A percentile compares a stretch with the other conserved stretches of the same genome.
phyloP scores from a whole-genome alignment of 2,797 vertebrate genomes.

The Liparis tanakae region DNA sequence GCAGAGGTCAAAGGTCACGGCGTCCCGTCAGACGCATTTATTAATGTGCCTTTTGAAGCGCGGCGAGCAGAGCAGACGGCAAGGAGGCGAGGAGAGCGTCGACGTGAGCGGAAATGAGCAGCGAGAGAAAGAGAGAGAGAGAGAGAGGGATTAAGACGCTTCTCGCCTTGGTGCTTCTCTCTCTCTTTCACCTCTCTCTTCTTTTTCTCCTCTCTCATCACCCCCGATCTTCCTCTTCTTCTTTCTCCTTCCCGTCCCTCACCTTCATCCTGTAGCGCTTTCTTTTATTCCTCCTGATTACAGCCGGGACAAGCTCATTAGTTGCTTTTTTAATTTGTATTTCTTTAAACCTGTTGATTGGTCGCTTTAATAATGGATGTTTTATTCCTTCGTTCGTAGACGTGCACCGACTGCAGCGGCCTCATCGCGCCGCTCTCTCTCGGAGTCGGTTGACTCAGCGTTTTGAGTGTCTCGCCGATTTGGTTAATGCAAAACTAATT shows the following conservation, averaged over 20 bases:
- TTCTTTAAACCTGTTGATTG: constrained; percentile 18
- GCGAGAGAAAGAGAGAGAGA: too few relatives aligned
- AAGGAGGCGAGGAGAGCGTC: constrained; percentile 11
- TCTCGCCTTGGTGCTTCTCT: constrained; percentile 40
- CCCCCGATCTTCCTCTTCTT: constrained; percentile 24
- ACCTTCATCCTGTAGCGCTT: background rate
- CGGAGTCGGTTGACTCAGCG: background rate
- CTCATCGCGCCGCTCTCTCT: background rate
- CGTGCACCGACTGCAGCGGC: background rate
- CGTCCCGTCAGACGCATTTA: constrained; percentile 8
- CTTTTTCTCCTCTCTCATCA: constrained; percentile 27
- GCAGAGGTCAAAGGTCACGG: constrained; percentile 18
- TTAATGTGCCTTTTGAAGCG: constrained; percentile 6
- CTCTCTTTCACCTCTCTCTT: constrained; percentile 37
- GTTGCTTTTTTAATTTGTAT: too few relatives aligned
- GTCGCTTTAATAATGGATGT: background rate
- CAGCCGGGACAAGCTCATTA: constrained; percentile 16
- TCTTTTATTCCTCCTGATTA: background rate
- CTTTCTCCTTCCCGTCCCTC: constrained; percentile 9
- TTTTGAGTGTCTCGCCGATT: background rate
- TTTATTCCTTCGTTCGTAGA: background rate
- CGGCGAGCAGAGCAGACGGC: constrained; percentile 11
- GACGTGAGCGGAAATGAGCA: constrained; percentile 49
- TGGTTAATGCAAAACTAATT: constrained; percentile 11
- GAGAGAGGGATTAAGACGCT: constrained; percentile 54